These are phyloP conservation scores for Sclerodermus sp. DNA, from an alignment of 2,888 invertebrate genomes.

Conservation along the genomic window DNA sequence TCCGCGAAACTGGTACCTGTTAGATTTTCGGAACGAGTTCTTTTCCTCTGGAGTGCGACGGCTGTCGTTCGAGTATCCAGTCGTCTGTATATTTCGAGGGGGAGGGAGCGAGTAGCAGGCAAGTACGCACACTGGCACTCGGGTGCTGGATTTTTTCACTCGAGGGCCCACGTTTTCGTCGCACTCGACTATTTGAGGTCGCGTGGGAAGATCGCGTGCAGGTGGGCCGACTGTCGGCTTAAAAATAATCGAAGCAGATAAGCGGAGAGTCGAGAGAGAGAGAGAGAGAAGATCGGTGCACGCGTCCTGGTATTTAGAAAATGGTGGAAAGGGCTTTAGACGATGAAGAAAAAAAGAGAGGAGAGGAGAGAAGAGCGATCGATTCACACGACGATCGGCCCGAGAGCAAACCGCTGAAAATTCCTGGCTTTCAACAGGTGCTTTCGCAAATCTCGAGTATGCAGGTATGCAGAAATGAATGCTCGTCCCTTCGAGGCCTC, in stretches of 20 bases:
- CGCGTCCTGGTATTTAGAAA: too few relatives aligned
- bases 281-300: not conserved
- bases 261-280: not conserved
- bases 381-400: not conserved
- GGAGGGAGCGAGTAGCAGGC: too few relatives aligned
- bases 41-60: too few relatives aligned
- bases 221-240: conserved; percentile 42
- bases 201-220: conserved; percentile 51
- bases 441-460: conserved; percentile 43
- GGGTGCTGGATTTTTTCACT: too few relatives aligned
- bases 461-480: conserved; percentile 51
- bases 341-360: not conserved
- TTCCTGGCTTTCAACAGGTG: conserved; percentile 52
- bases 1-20: too few relatives aligned
- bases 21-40: too few relatives aligned
- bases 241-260: conserved; percentile 43
- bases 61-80: too few relatives aligned
- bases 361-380: not conserved
- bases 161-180: not conserved
- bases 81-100: too few relatives aligned
- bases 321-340: too few relatives aligned
- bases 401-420: conserved; percentile 5
- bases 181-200: conserved; percentile 40
- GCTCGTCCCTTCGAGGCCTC: conserved; percentile 44
- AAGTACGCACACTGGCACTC: too few relatives aligned